A percentile compares a stretch with the other conserved stretches of the same genome.
These are phyloP conservation scores for Hydrophis major DNA, from an alignment of 2,797 vertebrate species.

Conservation along the genomic window DNA sequence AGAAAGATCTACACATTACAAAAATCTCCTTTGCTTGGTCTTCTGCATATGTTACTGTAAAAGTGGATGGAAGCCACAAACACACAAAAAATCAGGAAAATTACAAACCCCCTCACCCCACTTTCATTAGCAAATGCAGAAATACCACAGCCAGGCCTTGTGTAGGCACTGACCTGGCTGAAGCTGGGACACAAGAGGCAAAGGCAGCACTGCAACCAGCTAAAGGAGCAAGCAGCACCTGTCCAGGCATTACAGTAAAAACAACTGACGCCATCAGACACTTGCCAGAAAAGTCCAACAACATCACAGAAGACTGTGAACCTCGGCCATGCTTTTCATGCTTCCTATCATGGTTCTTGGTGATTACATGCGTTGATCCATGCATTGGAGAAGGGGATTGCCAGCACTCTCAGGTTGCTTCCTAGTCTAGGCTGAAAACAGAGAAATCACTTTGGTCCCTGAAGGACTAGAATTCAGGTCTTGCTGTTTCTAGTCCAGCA, in stretches of 20 bases:
- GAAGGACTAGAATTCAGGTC: not conserved
- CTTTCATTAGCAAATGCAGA: not conserved
- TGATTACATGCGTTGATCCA: not conserved
- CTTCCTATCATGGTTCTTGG: not conserved
- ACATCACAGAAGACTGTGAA: not conserved
- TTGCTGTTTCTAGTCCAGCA: not conserved
- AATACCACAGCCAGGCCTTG: not conserved
- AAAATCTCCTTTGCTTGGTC: slow-evolving; percentile 40
- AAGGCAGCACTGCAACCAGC: not conserved
- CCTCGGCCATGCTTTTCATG: not conserved
- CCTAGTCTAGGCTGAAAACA: not conserved
- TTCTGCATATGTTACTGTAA: not conserved
- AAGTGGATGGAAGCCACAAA: not conserved
- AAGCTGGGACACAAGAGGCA: not conserved
- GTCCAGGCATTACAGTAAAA: not conserved
- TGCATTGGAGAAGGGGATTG: not conserved
- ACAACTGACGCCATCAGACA: not conserved
- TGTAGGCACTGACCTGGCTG: not conserved
- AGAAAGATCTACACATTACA: slow-evolving; percentile 51
- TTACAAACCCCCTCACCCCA: not conserved
- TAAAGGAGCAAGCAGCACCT: no score
- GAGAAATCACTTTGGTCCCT: not conserved
- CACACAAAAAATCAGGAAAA: not conserved
- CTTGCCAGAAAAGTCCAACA: not conserved
- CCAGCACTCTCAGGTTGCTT: not conserved